phyloP scores from a whole-genome alignment of 1,140 invertebrate species.

The Asbolus verrucosus region DNA sequence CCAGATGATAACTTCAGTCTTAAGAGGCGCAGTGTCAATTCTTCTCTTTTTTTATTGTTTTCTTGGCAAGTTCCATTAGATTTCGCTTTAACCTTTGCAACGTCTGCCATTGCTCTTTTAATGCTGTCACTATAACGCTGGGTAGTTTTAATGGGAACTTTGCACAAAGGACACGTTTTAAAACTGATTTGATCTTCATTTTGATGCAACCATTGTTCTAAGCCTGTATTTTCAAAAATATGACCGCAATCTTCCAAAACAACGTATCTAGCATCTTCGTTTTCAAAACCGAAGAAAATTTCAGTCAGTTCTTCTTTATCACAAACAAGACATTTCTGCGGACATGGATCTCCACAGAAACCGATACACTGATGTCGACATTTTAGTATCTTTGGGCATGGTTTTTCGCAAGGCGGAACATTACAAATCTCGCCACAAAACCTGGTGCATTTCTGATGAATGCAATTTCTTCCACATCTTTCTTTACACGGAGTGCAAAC shows the following conservation, averaged over 20 bases:
- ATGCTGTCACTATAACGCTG: conserved; percentile 72
- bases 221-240: conserved; percentile 69
- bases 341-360: conserved; percentile 76
- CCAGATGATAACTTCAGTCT: too few species aligned
- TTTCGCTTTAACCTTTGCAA: conserved; percentile 70
- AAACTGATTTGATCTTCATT: conserved; percentile 67
- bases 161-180: conserved; percentile 74
- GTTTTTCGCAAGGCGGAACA: conserved; percentile 67
- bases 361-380: conserved; percentile 76
- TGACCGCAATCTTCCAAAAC: conserved; percentile 75
- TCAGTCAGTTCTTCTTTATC: conserved; percentile 66
- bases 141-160: conserved; percentile 72
- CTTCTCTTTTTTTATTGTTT: conserved; percentile 42
- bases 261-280: conserved; percentile 72
- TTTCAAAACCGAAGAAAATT: conserved; percentile 72
- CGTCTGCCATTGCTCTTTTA: conserved; percentile 68
- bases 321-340: conserved; percentile 68
- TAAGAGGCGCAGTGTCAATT: neutral
- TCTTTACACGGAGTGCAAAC: conserved; percentile 72
- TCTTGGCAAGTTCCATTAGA: conserved; percentile 62
- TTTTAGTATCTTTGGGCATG: conserved; percentile 66
- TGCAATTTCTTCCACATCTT: conserved; percentile 66
- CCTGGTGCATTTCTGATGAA: conserved; percentile 70
- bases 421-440: conserved; percentile 70
- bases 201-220: conserved; percentile 69